phyloP scores from a whole-genome alignment of 2,113 vertebrate species.

The Anarrhichthys ocellatus region DNA sequence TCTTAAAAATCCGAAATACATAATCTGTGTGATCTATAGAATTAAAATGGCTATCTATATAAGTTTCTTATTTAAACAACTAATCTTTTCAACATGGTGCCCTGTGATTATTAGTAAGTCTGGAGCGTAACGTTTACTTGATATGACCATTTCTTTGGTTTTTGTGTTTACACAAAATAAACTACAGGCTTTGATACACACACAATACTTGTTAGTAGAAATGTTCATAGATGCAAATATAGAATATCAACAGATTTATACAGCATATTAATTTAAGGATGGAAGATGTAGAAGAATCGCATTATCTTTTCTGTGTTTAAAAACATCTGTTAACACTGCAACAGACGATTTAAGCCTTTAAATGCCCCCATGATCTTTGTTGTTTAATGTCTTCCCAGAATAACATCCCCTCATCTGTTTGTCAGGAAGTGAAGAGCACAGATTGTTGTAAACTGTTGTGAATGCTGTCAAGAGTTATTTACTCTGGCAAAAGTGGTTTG shows the following conservation, averaged over 20 bases:
- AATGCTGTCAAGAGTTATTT: neutral
- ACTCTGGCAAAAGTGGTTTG: neutral
- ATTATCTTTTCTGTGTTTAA: neutral
- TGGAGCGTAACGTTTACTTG: too few species aligned
- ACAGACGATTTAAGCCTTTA: neutral
- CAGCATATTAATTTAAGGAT: neutral
- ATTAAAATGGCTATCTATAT: too few species aligned
- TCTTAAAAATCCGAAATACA: too few species aligned
- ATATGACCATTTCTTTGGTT: too few species aligned
- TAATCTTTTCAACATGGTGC: too few species aligned
- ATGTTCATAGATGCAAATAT: neutral
- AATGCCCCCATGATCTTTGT: neutral
- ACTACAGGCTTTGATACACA: neutral
- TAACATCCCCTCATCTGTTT: neutral
- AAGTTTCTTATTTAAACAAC: too few species aligned
- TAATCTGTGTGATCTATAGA: too few species aligned
- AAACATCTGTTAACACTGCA: neutral
- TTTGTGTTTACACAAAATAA: neutral
- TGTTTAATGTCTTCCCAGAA: neutral
- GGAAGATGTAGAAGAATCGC: too few species aligned
- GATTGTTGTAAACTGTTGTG: conserved; percentile 1
- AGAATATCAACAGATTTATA: neutral
- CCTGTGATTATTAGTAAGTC: too few species aligned
- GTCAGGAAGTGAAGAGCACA: neutral
- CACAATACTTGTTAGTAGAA: too few species aligned